Base-by-base conservation (phyloP, 1,140 invertebrate genomes). In the Rhizoglyphus robini region DNA sequence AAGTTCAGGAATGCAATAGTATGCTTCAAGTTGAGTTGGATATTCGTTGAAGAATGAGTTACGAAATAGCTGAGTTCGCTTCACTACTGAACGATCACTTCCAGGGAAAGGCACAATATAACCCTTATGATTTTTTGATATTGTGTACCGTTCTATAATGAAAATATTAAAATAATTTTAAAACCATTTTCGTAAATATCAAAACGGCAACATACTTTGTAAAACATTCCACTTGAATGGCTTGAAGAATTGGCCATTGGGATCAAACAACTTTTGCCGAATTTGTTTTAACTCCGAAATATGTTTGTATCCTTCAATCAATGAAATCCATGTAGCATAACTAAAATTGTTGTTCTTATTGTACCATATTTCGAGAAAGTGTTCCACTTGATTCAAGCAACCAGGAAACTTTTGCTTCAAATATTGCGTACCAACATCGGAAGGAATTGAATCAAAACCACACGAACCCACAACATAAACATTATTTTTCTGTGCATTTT, bases 401-500 rank as follows among this genome's bases (percentile, higher is more conserved):
- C 66, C 66, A 1, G 23, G 1, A 62, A 70, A 70, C 41, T 69
- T 63, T 31, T 69, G 31, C n/a, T 69, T 69, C 31, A 67, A 27
- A 49, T 34, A 67, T 29, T 48, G 30, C 27, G 51, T 23, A 25
- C 92, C 92, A 73, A 93, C 77, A 73, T 97, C 93, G 36, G 82
- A 81, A 3, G 92, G 91, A 70, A 97, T 86, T 54, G 74, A 79
- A 71, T 95, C 92, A n/a, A 29, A 69, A 4, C 68, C 66, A 78
- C 91, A 95, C 13, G 89, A 85, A 69, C 87, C 89, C 15, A 97
- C 76, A 11, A 96, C 78, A 72, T 88, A 93, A 0, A 92, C 78
- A 25, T 80, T 84, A 20, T 84, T 85, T 63, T 90, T 82, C 72
- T 83, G 76, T 0, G 94, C 94, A 59, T 79, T 74, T 61, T 84